Conservation (phyloP, 2,113 vertebrate species). For the Limnothrissa miodon region DNA sequence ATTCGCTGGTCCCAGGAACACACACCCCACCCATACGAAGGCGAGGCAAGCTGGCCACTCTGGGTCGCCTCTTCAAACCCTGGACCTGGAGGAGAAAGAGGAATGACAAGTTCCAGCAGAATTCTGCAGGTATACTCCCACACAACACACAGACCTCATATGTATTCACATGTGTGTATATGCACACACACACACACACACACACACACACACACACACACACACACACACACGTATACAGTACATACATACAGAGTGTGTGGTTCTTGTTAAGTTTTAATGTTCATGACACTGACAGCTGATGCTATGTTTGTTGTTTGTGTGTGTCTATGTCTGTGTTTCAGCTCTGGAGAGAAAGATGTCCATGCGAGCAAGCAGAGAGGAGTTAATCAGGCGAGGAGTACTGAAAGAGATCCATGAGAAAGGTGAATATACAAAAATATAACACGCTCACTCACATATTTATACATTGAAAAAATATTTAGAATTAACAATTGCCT, state of each 20-base stretch:
- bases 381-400: slow-evolving; percentile 97
- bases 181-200: neutral
- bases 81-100: slow-evolving; percentile 99
- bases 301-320: neutral
- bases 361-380: slow-evolving; percentile 96
- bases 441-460: neutral
- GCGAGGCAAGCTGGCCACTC: slow-evolving; percentile 91
- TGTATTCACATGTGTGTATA: no score
- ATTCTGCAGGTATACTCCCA: slow-evolving; percentile 83
- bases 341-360: slow-evolving; percentile 96
- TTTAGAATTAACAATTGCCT: neutral
- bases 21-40: slow-evolving; percentile 95
- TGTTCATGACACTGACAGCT: neutral
- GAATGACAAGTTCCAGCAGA: slow-evolving; percentile 98
- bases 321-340: slow-evolving; percentile 32
- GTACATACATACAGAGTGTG: slow-evolving; percentile 29
- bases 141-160: slow-evolving; percentile 5
- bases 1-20: slow-evolving; percentile 95
- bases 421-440: slow-evolving; percentile 75
- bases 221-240: slow-evolving; percentile 15
- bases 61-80: slow-evolving; percentile 94
- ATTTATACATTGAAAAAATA: neutral
- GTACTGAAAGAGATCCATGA: slow-evolving; percentile 94
- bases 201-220: slow-evolving; percentile 25
- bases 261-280: neutral